Conservation (phyloP, 1,140 invertebrate genomes). For the Halictus rubicundus region DNA sequence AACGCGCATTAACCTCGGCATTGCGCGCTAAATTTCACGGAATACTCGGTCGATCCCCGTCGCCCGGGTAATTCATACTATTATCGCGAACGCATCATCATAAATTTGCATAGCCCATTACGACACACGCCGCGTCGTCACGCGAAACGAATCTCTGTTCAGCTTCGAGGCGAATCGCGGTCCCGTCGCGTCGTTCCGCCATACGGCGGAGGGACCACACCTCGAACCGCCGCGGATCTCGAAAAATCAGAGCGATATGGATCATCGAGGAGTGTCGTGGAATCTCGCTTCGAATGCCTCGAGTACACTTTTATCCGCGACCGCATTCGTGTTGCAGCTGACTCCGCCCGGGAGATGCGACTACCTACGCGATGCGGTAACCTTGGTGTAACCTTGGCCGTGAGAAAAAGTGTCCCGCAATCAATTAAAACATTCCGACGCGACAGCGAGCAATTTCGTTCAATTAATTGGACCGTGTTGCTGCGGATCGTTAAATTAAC, state of each 20-base stretch:
- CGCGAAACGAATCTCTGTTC: slow-evolving; percentile 35
- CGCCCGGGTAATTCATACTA: slow-evolving; percentile 39
- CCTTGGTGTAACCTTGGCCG: not conserved
- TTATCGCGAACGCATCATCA: slow-evolving; percentile 68
- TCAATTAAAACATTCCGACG: not conserved
- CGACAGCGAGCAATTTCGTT: not conserved
- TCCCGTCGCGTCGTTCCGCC: not conserved
- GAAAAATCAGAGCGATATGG: not conserved
- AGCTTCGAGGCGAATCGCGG: slow-evolving; percentile 19
- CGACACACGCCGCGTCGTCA: slow-evolving; percentile 67
- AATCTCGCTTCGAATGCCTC: not conserved
- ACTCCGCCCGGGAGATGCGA: no score
- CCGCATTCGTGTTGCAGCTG: not conserved
- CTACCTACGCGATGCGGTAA: not conserved
- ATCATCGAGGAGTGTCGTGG: not conserved
- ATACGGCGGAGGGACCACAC: not conserved
- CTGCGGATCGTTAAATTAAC: no score
- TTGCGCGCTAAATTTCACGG: slow-evolving; percentile 46
- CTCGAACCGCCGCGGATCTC: not conserved
- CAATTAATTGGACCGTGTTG: no score
- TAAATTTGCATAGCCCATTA: slow-evolving; percentile 70
- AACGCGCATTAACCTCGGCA: slow-evolving; percentile 38
- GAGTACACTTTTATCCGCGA: not conserved
- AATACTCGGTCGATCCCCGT: slow-evolving; percentile 24
- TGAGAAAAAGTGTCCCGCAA: not conserved